phyloP scores from a whole-genome alignment of 2,888 invertebrate species.

The Oligia strigilis region DNA sequence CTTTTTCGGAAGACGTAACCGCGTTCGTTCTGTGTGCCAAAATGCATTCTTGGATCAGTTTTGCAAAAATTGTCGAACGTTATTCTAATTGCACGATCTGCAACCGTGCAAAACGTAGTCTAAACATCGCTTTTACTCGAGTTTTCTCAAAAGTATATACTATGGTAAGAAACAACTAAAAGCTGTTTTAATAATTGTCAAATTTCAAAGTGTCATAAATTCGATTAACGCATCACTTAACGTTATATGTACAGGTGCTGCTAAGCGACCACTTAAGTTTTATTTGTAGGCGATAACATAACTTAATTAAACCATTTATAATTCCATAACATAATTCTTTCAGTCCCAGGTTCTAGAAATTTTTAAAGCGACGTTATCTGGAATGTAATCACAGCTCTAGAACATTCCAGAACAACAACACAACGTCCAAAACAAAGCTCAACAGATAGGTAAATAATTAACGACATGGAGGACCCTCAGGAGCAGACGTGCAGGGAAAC shows the following conservation, averaged over 20 bases:
- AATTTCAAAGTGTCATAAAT: constrained; percentile 3
- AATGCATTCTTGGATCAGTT: constrained; percentile 50
- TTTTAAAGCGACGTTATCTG: background rate
- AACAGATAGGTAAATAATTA: constrained; percentile 57
- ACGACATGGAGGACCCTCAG: constrained; percentile 52
- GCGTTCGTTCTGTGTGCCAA: constrained; percentile 43
- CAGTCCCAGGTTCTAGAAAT: background rate
- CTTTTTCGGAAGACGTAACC: constrained; percentile 49
- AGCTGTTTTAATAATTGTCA: background rate
- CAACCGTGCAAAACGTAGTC: background rate
- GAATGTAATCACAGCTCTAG: background rate
- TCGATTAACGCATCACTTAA: background rate
- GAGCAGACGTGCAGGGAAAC: constrained; percentile 65
- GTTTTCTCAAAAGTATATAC: background rate
- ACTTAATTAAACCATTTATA: background rate
- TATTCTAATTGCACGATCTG: constrained; percentile 27
- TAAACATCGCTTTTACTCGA: constrained; percentile 2
- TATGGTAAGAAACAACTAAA: background rate
- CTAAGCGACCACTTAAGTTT: background rate
- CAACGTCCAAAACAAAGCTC: constrained; percentile 26
- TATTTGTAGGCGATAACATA: background rate
- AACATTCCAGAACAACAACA: constrained; percentile 41
- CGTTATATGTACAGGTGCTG: background rate
- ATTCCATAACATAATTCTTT: background rate
- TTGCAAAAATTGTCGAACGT: constrained; percentile 47